phyloP scores from a whole-genome alignment of 2,888 invertebrate species.

The Apotomis turbidana region DNA sequence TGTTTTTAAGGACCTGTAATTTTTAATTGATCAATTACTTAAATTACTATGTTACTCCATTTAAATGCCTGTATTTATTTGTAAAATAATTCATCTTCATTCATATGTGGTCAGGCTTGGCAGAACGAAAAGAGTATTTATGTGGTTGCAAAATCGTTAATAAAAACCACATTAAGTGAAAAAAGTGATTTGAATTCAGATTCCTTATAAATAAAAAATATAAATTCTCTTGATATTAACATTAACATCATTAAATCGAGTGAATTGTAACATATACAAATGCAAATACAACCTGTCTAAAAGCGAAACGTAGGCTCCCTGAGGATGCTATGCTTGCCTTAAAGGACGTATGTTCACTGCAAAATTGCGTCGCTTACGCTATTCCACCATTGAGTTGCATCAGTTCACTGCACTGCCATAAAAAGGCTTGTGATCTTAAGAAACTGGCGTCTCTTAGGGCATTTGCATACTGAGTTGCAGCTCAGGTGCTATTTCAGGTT shows the following conservation, averaged over 20 bases:
- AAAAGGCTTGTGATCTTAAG: background rate
- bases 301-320: background rate
- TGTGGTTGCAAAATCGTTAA: too few species aligned
- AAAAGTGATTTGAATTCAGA: background rate
- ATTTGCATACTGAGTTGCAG: background rate
- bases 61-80: background rate
- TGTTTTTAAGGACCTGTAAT: background rate
- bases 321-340: background rate
- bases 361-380: too few species aligned
- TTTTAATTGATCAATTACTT: background rate
- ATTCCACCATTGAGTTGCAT: too few species aligned
- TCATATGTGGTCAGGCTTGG: background rate
- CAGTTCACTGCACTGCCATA: background rate
- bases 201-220: too few species aligned
- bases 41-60: background rate
- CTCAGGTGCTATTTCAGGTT: conserved; percentile 29
- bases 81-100: background rate
- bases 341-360: background rate
- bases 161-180: too few species aligned
- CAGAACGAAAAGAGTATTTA: too few species aligned
- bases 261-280: background rate
- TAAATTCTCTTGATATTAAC: background rate
- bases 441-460: background rate
- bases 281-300: background rate
- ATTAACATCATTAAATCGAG: background rate